Percentiles rank a stretch among this genome's conserved stretches.
Conservation (phyloP, 2,113 vertebrate genomes). For the Catharus minimus region DNA sequence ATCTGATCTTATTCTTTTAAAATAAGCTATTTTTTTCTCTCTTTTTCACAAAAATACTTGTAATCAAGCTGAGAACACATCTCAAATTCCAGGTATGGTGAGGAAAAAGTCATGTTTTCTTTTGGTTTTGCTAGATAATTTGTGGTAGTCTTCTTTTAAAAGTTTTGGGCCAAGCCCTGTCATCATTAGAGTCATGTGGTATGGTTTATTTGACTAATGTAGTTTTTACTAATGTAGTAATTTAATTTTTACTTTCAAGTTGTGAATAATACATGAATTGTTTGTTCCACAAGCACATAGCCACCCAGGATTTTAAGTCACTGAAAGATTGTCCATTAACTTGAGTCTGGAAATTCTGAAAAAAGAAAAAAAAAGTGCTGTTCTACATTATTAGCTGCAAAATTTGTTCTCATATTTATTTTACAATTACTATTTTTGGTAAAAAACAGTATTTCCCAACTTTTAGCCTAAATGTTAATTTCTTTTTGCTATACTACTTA, state of each 20-base stretch:
- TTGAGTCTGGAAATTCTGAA: neutral
- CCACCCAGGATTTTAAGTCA: neutral
- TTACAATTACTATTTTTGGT: neutral
- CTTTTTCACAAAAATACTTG: neutral
- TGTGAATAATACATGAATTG: neutral
- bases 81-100: neutral
- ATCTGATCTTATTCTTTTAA: neutral
- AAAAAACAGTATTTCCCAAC: neutral
- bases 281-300: neutral
- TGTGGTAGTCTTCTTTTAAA: neutral
- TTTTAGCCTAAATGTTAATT: neutral
- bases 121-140: neutral
- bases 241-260: neutral
- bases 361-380: neutral
- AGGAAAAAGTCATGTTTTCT: neutral
- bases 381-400: neutral
- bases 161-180: neutral
- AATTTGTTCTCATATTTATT: neutral
- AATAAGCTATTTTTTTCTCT: neutral
- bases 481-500: neutral
- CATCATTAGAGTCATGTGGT: neutral
- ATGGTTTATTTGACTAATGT: neutral
- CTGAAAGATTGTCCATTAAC: neutral
- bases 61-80: neutral
- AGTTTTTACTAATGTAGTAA: neutral